Evolutionary conservation across 2,797 vertebrate species (phyloP).

Genomic region (Oceanodroma leucorhoa): DNA sequence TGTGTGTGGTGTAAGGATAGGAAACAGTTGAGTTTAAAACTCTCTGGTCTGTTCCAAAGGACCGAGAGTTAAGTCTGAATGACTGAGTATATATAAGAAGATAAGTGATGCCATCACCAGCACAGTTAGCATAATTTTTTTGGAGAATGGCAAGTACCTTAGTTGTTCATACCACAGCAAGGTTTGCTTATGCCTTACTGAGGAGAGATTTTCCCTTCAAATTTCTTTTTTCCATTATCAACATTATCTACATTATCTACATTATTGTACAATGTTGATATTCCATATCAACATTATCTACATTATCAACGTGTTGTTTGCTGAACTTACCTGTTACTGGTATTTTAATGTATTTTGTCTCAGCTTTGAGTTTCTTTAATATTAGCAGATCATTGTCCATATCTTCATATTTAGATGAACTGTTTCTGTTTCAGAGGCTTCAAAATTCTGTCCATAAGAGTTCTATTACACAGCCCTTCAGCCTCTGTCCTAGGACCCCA

Average conservation of each 20-base stretch:
- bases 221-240: neutral
- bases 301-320: neutral
- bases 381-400: neutral
- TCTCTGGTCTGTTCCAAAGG: neutral
- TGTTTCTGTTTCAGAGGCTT: neutral
- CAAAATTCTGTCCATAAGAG: neutral
- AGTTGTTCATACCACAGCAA: neutral
- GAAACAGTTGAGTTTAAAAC: neutral
- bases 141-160: neutral
- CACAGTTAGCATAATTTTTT: neutral
- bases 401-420: neutral
- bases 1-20: neutral
- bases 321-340: neutral
- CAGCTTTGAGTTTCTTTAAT: neutral
- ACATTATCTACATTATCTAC: neutral
- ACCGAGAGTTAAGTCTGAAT: neutral
- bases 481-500: neutral
- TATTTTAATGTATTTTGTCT: neutral
- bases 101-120: rapidly evolving
- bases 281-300: too few species aligned
- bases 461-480: neutral
- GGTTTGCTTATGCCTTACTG: neutral
- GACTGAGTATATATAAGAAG: neutral
- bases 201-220: neutral
- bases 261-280: too few species aligned